A percentile compares a stretch with the other conserved stretches of the same genome.
Conservation (phyloP, 2,113 vertebrate species). For the Chaenogobius annularis region DNA sequence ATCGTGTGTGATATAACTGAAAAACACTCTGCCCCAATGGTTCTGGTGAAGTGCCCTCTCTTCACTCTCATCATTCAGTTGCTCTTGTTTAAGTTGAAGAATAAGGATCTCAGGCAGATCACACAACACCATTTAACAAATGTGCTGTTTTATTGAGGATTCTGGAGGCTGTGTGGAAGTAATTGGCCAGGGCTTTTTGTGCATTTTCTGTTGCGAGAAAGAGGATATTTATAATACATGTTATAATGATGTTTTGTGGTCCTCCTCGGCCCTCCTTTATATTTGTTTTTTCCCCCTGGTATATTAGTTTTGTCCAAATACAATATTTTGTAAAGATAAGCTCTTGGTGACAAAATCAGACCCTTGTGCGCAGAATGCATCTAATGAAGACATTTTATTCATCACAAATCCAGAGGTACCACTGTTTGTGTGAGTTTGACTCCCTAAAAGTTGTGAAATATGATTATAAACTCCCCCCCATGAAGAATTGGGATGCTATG, state of each 20-base stretch:
- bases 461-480: too few relatives aligned
- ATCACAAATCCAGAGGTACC: too few relatives aligned
- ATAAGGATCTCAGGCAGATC: slow-evolving; percentile 16
- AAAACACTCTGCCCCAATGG: slow-evolving; percentile 1
- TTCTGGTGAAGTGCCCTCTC: not conserved
- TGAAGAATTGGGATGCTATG: too few relatives aligned
- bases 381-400: too few relatives aligned
- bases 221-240: not conserved
- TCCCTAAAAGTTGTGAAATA: too few relatives aligned
- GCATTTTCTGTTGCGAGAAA: not conserved
- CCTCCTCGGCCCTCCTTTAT: not conserved
- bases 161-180: slow-evolving; percentile 18
- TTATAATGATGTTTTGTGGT: not conserved
- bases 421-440: too few relatives aligned
- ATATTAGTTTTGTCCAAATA: too few relatives aligned
- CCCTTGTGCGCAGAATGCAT: not conserved
- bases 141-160: slow-evolving; percentile 23
- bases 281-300: too few relatives aligned
- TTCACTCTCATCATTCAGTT: not conserved
- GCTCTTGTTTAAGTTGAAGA: not conserved
- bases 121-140: slow-evolving; percentile 13
- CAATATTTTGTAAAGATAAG: too few relatives aligned
- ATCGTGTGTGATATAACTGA: not conserved
- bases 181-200: slow-evolving; percentile 1
- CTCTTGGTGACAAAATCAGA: too few relatives aligned